A percentile compares a stretch with the other conserved stretches of the same genome.
Evolutionary conservation across 2,113 vertebrate genomes (phyloP).

Genomic region (Lynx canadensis): DNA sequence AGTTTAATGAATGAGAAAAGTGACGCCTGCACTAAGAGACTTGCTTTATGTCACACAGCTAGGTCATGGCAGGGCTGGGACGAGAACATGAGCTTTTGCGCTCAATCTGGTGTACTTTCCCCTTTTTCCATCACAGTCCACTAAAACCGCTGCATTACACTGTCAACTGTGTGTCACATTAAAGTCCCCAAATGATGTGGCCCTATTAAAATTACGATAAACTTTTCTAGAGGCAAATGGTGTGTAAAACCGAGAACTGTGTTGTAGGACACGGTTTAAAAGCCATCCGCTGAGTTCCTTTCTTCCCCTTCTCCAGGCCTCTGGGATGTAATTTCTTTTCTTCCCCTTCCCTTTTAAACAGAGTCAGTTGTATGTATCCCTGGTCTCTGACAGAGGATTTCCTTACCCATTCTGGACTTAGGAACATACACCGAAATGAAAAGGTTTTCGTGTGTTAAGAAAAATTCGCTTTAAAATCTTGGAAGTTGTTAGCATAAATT

Average conservation of each 20-base stretch:
- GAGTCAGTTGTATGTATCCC: background rate
- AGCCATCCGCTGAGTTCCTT: background rate
- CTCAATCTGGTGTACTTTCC: background rate
- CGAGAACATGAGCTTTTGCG: background rate
- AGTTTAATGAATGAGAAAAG: background rate
- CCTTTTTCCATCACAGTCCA: background rate
- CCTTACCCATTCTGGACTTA: background rate
- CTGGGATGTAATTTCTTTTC: background rate
- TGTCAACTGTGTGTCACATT: background rate
- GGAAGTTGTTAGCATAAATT: conserved; percentile 53
- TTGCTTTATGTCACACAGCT: background rate
- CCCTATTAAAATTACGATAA: background rate
- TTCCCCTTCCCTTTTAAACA: background rate
- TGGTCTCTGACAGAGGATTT: conserved; percentile 42
- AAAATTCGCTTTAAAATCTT: conserved; percentile 64
- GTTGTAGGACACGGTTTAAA: background rate
- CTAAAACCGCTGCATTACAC: background rate
- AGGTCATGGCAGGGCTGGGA: background rate
- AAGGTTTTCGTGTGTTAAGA: conserved; percentile 41
- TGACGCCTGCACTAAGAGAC: background rate
- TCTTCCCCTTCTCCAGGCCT: background rate
- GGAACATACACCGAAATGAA: conserved; percentile 48
- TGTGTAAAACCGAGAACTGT: background rate
- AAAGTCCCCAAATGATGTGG: background rate
- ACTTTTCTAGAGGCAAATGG: background rate